Evolutionary conservation across 2,113 vertebrate genomes (phyloP).

Genomic region (Salvelinus fontinalis): DNA sequence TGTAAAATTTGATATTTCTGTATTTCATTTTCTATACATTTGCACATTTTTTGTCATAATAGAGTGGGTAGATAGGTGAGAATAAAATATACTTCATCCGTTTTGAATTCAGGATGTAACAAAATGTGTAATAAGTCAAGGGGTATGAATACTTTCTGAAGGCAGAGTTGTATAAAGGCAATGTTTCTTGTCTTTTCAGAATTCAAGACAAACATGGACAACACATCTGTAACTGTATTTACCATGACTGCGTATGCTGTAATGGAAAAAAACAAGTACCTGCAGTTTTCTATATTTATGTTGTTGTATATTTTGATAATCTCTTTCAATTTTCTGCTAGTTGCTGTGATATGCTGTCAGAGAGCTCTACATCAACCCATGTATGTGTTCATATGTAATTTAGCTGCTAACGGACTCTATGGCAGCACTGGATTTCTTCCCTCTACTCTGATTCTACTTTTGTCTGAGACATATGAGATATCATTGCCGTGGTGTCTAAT

Average conservation of each 20-base stretch:
- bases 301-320: constrained; percentile 46
- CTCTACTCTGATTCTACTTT: constrained; percentile 29
- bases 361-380: constrained; percentile 59
- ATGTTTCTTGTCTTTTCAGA: constrained; percentile 28
- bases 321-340: constrained; percentile 44
- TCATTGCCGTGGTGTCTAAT: constrained; percentile 39
- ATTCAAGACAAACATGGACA: constrained; percentile 47
- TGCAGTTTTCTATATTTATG: constrained; percentile 49
- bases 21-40: too few relatives aligned
- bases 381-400: constrained; percentile 56
- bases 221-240: constrained; percentile 46
- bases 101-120: too few relatives aligned
- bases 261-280: constrained; percentile 49
- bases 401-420: constrained; percentile 59
- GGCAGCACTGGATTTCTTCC: constrained; percentile 56
- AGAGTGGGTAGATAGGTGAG: too few relatives aligned
- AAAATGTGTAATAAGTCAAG: too few relatives aligned
- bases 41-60: too few relatives aligned
- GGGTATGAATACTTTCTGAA: too few relatives aligned
- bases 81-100: too few relatives aligned
- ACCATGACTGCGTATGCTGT: constrained; percentile 50
- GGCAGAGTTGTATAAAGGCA: too few relatives aligned
- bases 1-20: too few relatives aligned
- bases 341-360: constrained; percentile 47
- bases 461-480: constrained; percentile 29